Base-by-base conservation (phyloP, 1,140 invertebrate species). In the Centruroides sculpturatus region DNA sequence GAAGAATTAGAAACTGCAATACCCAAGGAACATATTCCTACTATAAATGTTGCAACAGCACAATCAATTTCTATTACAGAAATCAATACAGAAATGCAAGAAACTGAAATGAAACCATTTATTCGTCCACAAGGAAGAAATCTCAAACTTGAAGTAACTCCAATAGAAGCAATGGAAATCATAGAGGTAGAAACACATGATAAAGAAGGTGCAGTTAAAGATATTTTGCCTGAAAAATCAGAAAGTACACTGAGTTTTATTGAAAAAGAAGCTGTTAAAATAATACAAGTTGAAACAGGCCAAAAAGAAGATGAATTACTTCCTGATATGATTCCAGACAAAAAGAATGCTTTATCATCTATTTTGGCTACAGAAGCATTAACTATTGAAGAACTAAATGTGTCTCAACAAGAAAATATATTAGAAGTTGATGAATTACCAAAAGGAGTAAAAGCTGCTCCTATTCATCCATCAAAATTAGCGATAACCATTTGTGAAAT, bases 111-210 rank as follows among this genome's bases (percentile, higher is more conserved):
- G 6, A 56, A 56, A 23, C 23, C 54, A 5, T n/a, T 13, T 35
- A 12, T 53, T 47, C 47, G 47, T 12, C 63, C 63, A 3, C 56
- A 64, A 41, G 46, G 8, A 41, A 35, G 12, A 36, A 34, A 55
- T 12, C 23, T 35, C 7, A 55, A 12, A 23, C 6, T 35, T 34
- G 54, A 55, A 12, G 7, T 55, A 7, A 57, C 64, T n/a, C 57
- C 64, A 46, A 55, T 62, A 36, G 63, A 67, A 50, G 66, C 66
- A 41, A 57, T 69, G 41, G 56, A 57, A n/a, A 61, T 67, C 13
- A 59, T 56, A 11, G 66, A 69, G 36, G 63, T 68, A 52, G 58
- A 68, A 23, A 50, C 60, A 5, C 57, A 55, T n/a, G 59, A 56
- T 57, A 68, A 65, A 47, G 66, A 68, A 57, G 57, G 61, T 50